phyloP scores from a whole-genome alignment of 2,113 vertebrate genomes.

The Cryptomyrus ogoouensis region DNA sequence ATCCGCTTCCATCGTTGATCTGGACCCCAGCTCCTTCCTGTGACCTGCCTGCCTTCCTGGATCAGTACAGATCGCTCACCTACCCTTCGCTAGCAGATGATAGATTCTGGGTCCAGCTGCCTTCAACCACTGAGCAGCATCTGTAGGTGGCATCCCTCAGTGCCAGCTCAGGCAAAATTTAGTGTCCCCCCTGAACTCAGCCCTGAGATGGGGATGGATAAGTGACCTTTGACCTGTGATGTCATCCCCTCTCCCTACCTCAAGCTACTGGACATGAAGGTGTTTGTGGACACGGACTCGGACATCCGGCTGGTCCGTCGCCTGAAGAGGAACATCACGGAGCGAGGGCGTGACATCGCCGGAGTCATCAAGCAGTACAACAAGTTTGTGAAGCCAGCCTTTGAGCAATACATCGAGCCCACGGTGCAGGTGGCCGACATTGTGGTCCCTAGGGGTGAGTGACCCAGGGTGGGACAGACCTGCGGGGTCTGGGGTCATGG shows the following conservation, averaged over 20 bases:
- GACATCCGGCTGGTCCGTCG: constrained; percentile 81
- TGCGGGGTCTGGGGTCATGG: neutral
- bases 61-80: neutral
- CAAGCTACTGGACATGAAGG: constrained; percentile 86
- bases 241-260: constrained; percentile 3
- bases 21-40: neutral
- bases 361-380: constrained; percentile 88
- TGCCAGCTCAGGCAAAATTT: neutral
- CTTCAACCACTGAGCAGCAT: neutral
- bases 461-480: neutral
- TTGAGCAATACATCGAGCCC: constrained; percentile 87
- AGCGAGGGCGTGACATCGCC: constrained; percentile 68
- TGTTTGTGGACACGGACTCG: constrained; percentile 85
- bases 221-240: neutral
- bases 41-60: neutral
- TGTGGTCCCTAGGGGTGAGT: constrained; percentile 80
- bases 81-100: neutral
- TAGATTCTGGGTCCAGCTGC: neutral
- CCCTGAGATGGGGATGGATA: neutral
- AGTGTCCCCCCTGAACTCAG: neutral
- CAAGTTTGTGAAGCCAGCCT: constrained; percentile 81
- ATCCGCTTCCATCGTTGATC: neutral
- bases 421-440: constrained; percentile 82
- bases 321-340: constrained; percentile 78
- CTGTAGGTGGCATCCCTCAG: neutral